Evolutionary conservation across 2,797 vertebrate genomes (phyloP).

Genomic region (Siniperca scherzeri): DNA sequence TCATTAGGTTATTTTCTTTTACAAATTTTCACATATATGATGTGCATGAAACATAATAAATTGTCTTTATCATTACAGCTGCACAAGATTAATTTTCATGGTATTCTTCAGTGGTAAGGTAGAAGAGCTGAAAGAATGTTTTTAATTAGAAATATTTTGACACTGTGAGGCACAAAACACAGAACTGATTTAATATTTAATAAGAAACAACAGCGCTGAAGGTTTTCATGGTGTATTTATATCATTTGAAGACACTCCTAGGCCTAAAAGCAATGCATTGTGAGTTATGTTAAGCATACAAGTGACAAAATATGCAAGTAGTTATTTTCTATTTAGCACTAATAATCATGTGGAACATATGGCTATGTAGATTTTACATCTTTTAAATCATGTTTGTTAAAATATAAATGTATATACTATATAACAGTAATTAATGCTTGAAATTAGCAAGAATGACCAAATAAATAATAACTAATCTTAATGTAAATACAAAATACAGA

Average conservation of each 20-base stretch:
- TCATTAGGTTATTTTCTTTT: not conserved
- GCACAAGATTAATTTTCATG: not conserved
- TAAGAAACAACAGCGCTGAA: slow-evolving; percentile 59
- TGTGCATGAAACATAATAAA: not conserved
- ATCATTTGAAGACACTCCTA: slow-evolving; percentile 64
- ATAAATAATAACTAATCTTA: slow-evolving; percentile 25
- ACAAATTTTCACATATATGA: not conserved
- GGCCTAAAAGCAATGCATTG: slow-evolving; percentile 73
- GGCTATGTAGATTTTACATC: slow-evolving; percentile 30
- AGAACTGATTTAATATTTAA: slow-evolving; percentile 60
- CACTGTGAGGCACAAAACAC: slow-evolving; percentile 42
- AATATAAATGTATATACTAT: slow-evolving; percentile 25
- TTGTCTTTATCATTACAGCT: not conserved
- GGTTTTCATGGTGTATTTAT: slow-evolving; percentile 71
- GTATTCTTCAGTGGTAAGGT: not conserved
- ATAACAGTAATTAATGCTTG: slow-evolving; percentile 12
- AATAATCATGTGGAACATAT: slow-evolving; percentile 39
- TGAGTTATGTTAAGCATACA: slow-evolving; percentile 60
- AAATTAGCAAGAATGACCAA: not conserved
- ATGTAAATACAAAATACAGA: slow-evolving; percentile 27
- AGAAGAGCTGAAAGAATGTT: slow-evolving; percentile 4
- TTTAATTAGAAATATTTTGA: slow-evolving; percentile 19
- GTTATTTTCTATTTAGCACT: slow-evolving; percentile 20
- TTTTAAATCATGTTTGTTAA: slow-evolving; percentile 33
- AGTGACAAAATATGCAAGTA: slow-evolving; percentile 51